Evolutionary conservation across 2,888 invertebrate species (phyloP), one percentile per base, ranked within the genome.

Genomic region (Drosophila testacea): DNA sequence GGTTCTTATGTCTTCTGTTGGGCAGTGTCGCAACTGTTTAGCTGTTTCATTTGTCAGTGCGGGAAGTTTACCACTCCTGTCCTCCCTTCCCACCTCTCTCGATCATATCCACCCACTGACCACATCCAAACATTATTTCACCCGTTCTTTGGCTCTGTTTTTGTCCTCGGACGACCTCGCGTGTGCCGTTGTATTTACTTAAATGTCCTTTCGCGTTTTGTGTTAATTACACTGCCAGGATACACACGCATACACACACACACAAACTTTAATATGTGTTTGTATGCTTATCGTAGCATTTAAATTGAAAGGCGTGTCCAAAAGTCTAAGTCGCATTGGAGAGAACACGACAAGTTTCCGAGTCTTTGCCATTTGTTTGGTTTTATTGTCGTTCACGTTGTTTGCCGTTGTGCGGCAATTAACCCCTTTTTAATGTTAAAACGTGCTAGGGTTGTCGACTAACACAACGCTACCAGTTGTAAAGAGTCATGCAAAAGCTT

Each of bases 251-350:
- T 42, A 44, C 16, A 47, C 46, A 52, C 44, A 46, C 42, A 32
- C 7, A 32, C 6, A 6, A 9, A 32, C 32, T 32, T 22, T 22
- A 22, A 22, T 22, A 22, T 22, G 22, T 22, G 22, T 22, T 2
- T 13, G 3, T 65, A 36, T 68, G 64, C 71, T 83, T 84, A 81
- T 77, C 79, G 73, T 55, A 32, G 69, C 74, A 78, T 76, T 81
- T 74, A 81, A 86, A 84, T 86, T 87, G 84, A 87, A 84, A 86
- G 87, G 86, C 84, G 87, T 87, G 84, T 83, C 84, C 72, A 69
- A 70, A 59, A 73, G 72, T 75, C 60, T 59, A 70, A 65, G 67
- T 67, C 57, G 36, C 52, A 39, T 32, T 41, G 44, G 9, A 50
- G 28, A 27, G 22, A 62, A 47, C 64, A 59, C 66, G 60, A 51